These are phyloP conservation scores for Ceyx melanurus DNA, from an alignment of 2,113 vertebrate genomes.

Conservation along the genomic window DNA sequence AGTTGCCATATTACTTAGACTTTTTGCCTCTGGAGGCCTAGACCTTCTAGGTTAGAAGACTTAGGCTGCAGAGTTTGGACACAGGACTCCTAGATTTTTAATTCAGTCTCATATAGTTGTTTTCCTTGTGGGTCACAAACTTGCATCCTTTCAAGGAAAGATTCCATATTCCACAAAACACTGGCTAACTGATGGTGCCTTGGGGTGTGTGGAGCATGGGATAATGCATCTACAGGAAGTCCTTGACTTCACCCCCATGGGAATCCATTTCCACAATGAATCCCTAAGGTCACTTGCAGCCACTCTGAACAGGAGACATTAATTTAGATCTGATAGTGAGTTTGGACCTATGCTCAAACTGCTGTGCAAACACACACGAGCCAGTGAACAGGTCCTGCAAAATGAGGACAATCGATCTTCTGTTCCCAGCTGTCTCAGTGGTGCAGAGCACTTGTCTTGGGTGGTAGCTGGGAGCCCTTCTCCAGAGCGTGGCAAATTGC, in stretches of 20 bases:
- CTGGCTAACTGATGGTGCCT: accelerated
- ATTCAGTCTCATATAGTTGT: not conserved
- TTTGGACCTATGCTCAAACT: not conserved
- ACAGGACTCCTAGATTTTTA: not conserved
- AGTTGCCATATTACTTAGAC: not conserved
- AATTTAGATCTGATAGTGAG: not conserved
- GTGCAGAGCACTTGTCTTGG: not conserved
- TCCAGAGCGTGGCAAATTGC: conserved; percentile 4
- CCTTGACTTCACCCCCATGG: not conserved
- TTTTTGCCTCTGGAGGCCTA: not conserved
- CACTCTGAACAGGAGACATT: not conserved
- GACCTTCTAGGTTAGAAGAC: not conserved
- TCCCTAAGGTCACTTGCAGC: not conserved
- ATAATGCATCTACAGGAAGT: not conserved
- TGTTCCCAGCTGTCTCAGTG: not conserved
- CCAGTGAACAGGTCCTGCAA: not conserved
- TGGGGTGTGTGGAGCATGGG: not conserved
- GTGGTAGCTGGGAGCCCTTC: not conserved
- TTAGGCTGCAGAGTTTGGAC: not conserved
- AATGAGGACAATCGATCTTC: not conserved
- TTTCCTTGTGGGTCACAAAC: not conserved
- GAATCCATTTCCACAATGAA: not conserved
- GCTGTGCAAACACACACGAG: not conserved
- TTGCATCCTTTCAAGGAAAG: not conserved
- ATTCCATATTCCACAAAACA: not conserved